Evolutionary conservation across 2,888 invertebrate species (phyloP).

Genomic region (Xestobium rufovillosum): DNA sequence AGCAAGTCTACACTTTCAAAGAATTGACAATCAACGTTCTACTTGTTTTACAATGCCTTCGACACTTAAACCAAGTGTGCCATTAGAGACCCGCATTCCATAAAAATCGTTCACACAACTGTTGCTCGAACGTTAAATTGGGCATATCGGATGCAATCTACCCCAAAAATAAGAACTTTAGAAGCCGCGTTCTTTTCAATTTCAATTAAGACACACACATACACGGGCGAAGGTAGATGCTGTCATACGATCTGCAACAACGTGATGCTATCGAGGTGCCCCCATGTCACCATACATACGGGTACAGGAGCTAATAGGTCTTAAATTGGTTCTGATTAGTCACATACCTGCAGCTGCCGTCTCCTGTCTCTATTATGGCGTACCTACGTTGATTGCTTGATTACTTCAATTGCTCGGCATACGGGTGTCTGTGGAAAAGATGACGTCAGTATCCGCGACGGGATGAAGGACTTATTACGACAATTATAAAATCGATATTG

Average conservation of each 20-base stretch:
- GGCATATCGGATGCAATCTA: conserved; percentile 25
- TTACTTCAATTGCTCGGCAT: conserved; percentile 35
- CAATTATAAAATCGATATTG: too few species aligned
- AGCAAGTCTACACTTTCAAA: too few species aligned
- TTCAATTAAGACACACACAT: conserved; percentile 7
- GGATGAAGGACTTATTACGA: too few species aligned
- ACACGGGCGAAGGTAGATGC: conserved; percentile 2
- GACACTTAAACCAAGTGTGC: too few species aligned
- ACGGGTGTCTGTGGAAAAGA: too few species aligned
- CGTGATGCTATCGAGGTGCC: conserved; percentile 36
- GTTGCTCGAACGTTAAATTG: conserved; percentile 27
- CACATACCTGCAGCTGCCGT: conserved; percentile 43
- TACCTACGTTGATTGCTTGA: conserved; percentile 33
- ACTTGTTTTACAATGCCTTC: too few species aligned
- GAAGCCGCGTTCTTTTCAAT: conserved; percentile 7
- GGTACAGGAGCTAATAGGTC: conserved; percentile 41
- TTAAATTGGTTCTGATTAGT: conserved; percentile 44
- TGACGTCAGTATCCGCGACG: too few species aligned
- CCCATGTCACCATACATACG: conserved; percentile 33
- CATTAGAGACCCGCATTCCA: too few species aligned
- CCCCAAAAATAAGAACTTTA: too few species aligned
- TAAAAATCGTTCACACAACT: too few species aligned
- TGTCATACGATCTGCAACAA: too few species aligned
- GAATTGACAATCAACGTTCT: too few species aligned
- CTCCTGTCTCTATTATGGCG: conserved; percentile 22